Base-by-base conservation (phyloP, 2,113 vertebrate genomes). In the Bucco capensis region DNA sequence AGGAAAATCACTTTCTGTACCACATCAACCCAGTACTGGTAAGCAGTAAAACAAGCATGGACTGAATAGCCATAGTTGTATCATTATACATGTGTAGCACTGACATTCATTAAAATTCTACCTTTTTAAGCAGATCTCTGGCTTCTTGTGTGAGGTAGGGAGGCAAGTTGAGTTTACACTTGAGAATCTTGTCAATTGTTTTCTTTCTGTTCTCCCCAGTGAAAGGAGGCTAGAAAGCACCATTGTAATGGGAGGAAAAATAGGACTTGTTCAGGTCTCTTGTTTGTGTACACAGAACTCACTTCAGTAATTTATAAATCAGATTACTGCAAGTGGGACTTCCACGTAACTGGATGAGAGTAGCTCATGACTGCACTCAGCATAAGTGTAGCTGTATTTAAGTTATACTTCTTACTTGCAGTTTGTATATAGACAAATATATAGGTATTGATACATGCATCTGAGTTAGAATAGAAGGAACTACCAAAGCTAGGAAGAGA, bases 111-210 rank as follows among this genome's bases (percentile, higher is more conserved):
- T 49, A 31, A 90, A 90, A 37, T 25, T 19, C 53, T 97, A 99
- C 99, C 98, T 99, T 99, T 98, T 99, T 99, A 93, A 99, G 98
- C 94, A 99, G 98, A 97, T 99, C 99, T 98, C 99, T 98, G 97
- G 99, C 99, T 98, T 99, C 99, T 98, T 99, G 98, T 91, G 99
- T 99, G 98, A 99, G 99, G 99, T 99, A 99, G 98, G 99, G 99
- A 97, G 99, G 99, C 97, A 99, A 98, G 96, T 98, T 99, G 95
- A 99, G 98, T 98, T 99, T 99, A 98, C 99, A 99, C 97, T 99
- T 99, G 92, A 99, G 97, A 96, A 99, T 99, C 98, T 99, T 99
- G 96, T 99, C 99, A 95, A 99, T 99, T 10, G 99, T 99, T 97
- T 99, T 99, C 97, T 99, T 99, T 94, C 99, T 97, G 95, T 99